Base-by-base conservation (phyloP, 1,140 invertebrate genomes). In the Drosophila carrolli region DNA sequence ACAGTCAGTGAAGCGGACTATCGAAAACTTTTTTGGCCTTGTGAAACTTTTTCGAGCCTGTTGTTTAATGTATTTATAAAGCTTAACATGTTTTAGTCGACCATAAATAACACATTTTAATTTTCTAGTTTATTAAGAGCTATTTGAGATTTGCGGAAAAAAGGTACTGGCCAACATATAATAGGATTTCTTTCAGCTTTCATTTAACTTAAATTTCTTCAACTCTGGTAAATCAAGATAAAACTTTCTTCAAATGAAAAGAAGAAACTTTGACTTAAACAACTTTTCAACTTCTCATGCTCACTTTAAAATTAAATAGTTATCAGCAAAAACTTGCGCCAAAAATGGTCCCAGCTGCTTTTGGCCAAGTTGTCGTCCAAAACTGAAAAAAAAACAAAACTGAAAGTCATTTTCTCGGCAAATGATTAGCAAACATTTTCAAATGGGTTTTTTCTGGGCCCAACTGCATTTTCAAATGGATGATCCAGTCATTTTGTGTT, bases 341-440 rank as follows among this genome's bases (percentile, higher is more conserved):
- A 2, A 38, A 37, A 61, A 40, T 4, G 29, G 43, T 32, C 38
- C 32, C 32, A 40, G 51, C 38, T 41, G 51, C 50, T 55, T 37
- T 56, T 38, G 27, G 29, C 5, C 9, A 73, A 56, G 38, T 40
- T 63, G 9, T n/a, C 40, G 23, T 35, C 10, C 23, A 19, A 51
- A 41, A 50, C 35, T 14, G 32, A 1, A 5, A 58, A 59, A 16
- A 5, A 54, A 60, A 74, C 38, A 38, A 41, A 54, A 14, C 10
- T 8, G 19, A 27, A 61, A 71, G 41, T 62, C 11, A 46, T 63
- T 74, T 19, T 16, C 57, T 11, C 14, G 8, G 13, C 8, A 37
- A 75, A 65, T 75, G 51, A 63, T 74, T 47, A 65, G 29, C 37
- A 37, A 23, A 63, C 46, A 51, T 51, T 55, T 4, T 9, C n/a